Base-by-base conservation (phyloP, 2,113 vertebrate genomes). In the Notothenia coriiceps region DNA sequence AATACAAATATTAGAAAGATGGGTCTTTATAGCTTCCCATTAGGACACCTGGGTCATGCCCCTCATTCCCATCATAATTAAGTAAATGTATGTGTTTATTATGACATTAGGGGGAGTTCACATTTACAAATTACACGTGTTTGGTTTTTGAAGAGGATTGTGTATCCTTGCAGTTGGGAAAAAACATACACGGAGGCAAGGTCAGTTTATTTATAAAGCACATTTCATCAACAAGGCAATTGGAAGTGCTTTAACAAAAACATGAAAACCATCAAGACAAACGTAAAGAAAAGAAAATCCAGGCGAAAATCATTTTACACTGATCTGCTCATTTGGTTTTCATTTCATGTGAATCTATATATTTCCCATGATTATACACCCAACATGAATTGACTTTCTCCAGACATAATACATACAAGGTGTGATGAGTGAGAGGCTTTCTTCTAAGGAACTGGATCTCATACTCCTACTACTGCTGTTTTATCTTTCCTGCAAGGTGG, bases 401-500 rank as follows among this genome's bases (percentile, higher is more conserved):
- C 2, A n/a, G n/a, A 54, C 17, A 10, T 0, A 62, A 12, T 3
- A 6, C 29, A 25, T 5, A n/a, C 2, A 3, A 70, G 44, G n/a
- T 57, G 66, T 33, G 56, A 33, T 3, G 64, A 77, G 33, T 2
- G 64, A 71, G 55, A 44, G 6, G 54, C 56, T 46, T 72, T 50
- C 56, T 80, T 86, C 63, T 20, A 22, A 65, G 61, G 56, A 29
- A 2, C n/a, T 10, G 50, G 17, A 22, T 70, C 54, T 62, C 76
- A 77, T 5, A 50, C 55, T 62, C 35, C 14, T 50, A 15, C 59
- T 2, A 33, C 80, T 35, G 74, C 67, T 33, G 44, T 68, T 91
- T 90, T 88, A 84, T 93, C 86, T 85, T 13, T 44, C 62, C 70
- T 46, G 51, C 79, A 84, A 86, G 90, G 85, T 82, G 70, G 77